Conservation (phyloP, 2,797 vertebrate genomes). For the Odontamblyopus rebecca region DNA sequence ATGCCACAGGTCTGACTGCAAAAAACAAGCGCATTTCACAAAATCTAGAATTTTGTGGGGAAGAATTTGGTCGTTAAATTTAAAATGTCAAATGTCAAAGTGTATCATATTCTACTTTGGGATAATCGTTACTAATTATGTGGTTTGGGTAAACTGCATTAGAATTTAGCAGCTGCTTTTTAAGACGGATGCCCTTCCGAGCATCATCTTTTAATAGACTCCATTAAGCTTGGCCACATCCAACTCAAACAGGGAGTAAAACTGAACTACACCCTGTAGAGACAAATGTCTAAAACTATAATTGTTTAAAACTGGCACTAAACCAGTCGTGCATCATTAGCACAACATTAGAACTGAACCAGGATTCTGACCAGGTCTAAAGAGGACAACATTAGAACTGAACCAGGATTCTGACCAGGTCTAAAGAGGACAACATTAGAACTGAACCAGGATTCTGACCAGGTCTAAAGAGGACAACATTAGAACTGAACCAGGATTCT, state of each 20-base stretch:
- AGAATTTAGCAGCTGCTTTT: too few relatives aligned
- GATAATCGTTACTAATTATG: too few relatives aligned
- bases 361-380: neutral
- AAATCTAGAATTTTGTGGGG: neutral
- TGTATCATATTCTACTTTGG: neutral
- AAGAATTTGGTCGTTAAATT: neutral
- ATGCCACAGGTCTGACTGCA: constrained; percentile 55
- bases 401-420: neutral
- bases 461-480: neutral
- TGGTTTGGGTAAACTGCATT: too few relatives aligned
- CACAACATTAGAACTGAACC: neutral
- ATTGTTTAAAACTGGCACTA: too few relatives aligned
- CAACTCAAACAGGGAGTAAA: neutral
- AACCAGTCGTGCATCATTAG: too few relatives aligned
- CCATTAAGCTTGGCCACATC: too few relatives aligned
- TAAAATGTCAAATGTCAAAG: neutral
- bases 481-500: neutral
- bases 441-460: neutral
- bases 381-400: neutral
- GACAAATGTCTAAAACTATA: too few relatives aligned
- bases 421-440: neutral
- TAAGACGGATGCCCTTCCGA: too few relatives aligned
- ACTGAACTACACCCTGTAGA: neutral
- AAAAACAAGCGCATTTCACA: constrained; percentile 30
- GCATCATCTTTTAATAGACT: too few relatives aligned